Conservation (phyloP, 2,797 vertebrate genomes). For the Chanos chanos region DNA sequence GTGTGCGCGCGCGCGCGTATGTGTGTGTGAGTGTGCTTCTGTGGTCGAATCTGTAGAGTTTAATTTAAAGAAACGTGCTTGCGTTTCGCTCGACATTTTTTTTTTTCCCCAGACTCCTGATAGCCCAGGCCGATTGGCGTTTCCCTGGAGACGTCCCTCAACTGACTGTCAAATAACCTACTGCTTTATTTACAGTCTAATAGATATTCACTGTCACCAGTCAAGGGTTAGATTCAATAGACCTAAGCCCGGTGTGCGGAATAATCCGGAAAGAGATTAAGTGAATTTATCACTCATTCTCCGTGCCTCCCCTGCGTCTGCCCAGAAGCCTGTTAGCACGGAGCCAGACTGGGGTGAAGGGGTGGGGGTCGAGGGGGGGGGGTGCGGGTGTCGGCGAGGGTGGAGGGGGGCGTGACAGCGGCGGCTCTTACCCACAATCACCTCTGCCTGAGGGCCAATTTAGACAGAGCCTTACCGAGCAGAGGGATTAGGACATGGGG, state of each 20-base stretch:
- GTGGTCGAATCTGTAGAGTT: no score
- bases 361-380: conserved; percentile 25
- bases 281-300: conserved; percentile 80
- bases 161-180: conserved; percentile 50
- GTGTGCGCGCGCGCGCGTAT: conserved; percentile 9
- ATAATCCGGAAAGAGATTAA: conserved; percentile 80
- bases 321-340: conserved; percentile 29
- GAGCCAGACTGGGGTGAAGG: conserved; percentile 23
- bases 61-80: no score
- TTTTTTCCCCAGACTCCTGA: no score
- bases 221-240: conserved; percentile 79
- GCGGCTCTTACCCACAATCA: conserved; percentile 61
- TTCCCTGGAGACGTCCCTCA: conserved; percentile 42
- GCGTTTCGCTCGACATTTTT: no score
- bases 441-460: conserved; percentile 67
- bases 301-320: conserved; percentile 54
- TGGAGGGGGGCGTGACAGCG: conserved; percentile 24
- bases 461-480: conserved; percentile 45
- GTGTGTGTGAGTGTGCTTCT: no score
- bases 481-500: conserved; percentile 60
- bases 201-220: conserved; percentile 80
- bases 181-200: conserved; percentile 78
- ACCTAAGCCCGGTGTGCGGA: conserved; percentile 74
- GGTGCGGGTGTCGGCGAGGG: no score
- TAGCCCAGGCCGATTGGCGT: no score